A percentile compares a stretch with the other conserved stretches of the same genome.
Conservation (phyloP, 1,140 invertebrate genomes). For the Hylaeus anthracinus region DNA sequence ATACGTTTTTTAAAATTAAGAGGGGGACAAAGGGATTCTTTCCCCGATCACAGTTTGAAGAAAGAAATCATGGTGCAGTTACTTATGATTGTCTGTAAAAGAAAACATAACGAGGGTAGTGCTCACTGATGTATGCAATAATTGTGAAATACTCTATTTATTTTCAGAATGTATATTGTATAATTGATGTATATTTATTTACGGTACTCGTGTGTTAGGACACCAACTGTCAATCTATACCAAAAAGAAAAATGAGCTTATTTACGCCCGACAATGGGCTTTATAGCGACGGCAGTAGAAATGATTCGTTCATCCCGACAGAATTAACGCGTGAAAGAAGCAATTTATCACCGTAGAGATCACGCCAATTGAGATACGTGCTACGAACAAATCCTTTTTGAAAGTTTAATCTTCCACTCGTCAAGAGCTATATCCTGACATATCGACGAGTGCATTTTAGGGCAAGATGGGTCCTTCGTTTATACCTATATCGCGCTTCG, state of each 20-base stretch:
- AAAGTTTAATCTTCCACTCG: conserved; percentile 23
- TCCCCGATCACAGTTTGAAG: neutral
- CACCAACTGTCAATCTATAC: conserved; percentile 46
- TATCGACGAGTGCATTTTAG: conserved; percentile 28
- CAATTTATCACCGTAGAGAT: conserved; percentile 10
- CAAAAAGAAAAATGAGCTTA: conserved; percentile 57
- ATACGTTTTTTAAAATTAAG: conserved; percentile 7
- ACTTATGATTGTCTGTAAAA: conserved; percentile 16
- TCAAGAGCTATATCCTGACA: conserved; percentile 21
- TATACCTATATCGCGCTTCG: conserved; percentile 28
- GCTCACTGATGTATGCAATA: conserved; percentile 68
- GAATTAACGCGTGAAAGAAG: conserved; percentile 10
- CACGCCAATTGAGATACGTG: neutral
- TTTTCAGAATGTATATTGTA: conserved; percentile 53
- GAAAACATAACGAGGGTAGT: conserved; percentile 13
- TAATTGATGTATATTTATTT: conserved; percentile 56
- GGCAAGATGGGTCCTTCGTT: conserved; percentile 9
- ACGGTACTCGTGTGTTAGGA: conserved; percentile 30
- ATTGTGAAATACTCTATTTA: conserved; percentile 63
- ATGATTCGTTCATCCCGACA: conserved; percentile 23
- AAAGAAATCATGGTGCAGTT: neutral
- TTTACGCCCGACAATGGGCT: conserved; percentile 33
- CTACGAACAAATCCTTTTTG: conserved; percentile 5
- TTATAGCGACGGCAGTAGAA: conserved; percentile 1
- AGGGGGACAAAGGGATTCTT: neutral